Percentiles rank a stretch among this genome's conserved stretches.
These are phyloP conservation scores for Lytechinus variegatus DNA, from an alignment of 35 echinoderm and acorn worm species.

Conservation along the genomic window DNA sequence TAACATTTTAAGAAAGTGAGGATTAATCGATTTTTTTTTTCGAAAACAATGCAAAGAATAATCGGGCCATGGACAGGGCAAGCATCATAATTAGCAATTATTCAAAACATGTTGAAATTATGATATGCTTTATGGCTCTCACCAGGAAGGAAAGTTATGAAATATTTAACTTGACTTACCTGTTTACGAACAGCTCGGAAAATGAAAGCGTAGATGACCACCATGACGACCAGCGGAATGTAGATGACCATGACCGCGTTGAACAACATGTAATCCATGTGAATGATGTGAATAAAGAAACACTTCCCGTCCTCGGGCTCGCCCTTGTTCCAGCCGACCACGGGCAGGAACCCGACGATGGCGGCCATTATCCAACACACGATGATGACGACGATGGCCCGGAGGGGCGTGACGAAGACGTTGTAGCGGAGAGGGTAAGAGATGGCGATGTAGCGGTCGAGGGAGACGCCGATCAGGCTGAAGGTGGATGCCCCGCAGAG, in stretches of 20 bases:
- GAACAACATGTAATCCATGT: slow-evolving; percentile 76
- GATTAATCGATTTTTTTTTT: too few relatives aligned
- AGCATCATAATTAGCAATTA: too few relatives aligned
- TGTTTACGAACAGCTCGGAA: slow-evolving; percentile 71
- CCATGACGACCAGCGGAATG: slow-evolving; percentile 71
- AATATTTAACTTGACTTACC: slow-evolving; percentile 50
- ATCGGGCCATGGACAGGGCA: too few relatives aligned
- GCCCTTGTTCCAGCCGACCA: slow-evolving; percentile 75
- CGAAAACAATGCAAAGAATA: too few relatives aligned
- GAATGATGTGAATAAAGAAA: slow-evolving; percentile 74
- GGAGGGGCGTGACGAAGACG: slow-evolving; percentile 54
- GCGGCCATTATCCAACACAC: slow-evolving; percentile 65
- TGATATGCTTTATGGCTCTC: too few relatives aligned
- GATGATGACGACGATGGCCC: slow-evolving; percentile 57
- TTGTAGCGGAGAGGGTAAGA: slow-evolving; percentile 65
- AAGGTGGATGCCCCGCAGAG: slow-evolving; percentile 77
- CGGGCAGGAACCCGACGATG: slow-evolving; percentile 73
- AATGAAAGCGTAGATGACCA: slow-evolving; percentile 73
- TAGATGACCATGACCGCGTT: slow-evolving; percentile 70
- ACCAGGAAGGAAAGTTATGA: background rate
- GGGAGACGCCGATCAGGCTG: slow-evolving; percentile 72
- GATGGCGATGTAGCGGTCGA: slow-evolving; percentile 78
- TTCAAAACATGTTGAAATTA: too few relatives aligned
- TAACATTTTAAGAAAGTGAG: too few relatives aligned
- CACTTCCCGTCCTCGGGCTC: slow-evolving; percentile 35